A percentile compares a stretch with the other conserved stretches of the same genome.
These are phyloP conservation scores for Pelusios castaneus DNA, from an alignment of 2,113 vertebrate genomes.

Conservation along the genomic window DNA sequence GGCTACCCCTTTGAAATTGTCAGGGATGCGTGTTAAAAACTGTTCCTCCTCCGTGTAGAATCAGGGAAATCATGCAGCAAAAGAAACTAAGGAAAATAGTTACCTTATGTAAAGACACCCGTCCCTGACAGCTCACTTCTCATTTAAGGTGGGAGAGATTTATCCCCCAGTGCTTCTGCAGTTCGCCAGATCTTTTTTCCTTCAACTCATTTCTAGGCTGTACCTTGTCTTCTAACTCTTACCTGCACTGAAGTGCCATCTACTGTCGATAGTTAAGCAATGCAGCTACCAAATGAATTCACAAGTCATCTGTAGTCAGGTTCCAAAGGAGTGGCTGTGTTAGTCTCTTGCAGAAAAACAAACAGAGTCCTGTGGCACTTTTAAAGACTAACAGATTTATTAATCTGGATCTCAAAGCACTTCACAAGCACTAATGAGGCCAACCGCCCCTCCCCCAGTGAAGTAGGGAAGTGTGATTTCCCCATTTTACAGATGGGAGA, in stretches of 20 bases:
- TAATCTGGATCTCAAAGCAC: neutral
- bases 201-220: neutral
- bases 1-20: too few relatives aligned
- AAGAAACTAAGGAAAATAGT: neutral
- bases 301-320: neutral
- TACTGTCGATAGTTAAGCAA: neutral
- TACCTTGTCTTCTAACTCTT: neutral
- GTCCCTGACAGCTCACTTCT: neutral
- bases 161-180: neutral
- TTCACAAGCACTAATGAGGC: neutral
- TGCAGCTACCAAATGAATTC: neutral
- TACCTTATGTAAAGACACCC: neutral
- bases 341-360: too few relatives aligned
- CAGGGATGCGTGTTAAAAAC: neutral
- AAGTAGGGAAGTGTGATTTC: neutral
- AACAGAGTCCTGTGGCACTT: too few relatives aligned
- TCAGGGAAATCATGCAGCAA: neutral
- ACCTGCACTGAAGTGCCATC: accelerated
- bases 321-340: too few relatives aligned
- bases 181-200: neutral
- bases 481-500: neutral
- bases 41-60: neutral
- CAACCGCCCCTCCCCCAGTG: accelerated
- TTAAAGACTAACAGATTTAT: too few relatives aligned
- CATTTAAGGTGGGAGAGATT: neutral